These are phyloP conservation scores for Paramuricea clavata DNA, from an alignment of 92 coral and sea anemone genomes.

Conservation along the genomic window DNA sequence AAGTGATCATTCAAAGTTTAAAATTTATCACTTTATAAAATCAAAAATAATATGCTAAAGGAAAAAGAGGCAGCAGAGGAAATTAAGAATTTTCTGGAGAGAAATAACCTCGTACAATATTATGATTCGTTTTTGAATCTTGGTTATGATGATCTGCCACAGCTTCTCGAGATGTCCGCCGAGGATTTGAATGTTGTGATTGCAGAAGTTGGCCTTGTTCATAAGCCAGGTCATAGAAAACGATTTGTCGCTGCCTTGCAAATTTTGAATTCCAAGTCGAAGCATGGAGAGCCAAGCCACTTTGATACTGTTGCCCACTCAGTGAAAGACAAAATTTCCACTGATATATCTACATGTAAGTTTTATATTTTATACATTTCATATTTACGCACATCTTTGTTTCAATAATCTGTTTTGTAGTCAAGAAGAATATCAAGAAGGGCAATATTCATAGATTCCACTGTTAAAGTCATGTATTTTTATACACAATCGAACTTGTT, in stretches of 20 bases:
- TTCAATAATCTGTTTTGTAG: background rate
- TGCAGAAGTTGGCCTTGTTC: background rate
- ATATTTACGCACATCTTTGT: background rate
- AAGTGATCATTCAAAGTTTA: background rate
- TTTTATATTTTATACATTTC: background rate
- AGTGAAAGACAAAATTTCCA: background rate
- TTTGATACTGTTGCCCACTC: background rate
- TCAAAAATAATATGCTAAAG: background rate
- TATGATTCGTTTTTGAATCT: constrained; percentile 24
- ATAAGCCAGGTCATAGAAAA: constrained; percentile 12
- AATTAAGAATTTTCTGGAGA: constrained; percentile 34
- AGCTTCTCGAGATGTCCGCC: constrained; percentile 25
- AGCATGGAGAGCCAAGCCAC: constrained; percentile 8
- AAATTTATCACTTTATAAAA: background rate
- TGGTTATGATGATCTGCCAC: constrained; percentile 45
- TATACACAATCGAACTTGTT: no score
- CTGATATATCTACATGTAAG: constrained; percentile 14
- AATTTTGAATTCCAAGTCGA: constrained; percentile 10
- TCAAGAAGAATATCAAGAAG: no score
- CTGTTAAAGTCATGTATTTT: no score
- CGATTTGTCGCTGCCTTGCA: constrained; percentile 1
- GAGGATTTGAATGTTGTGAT: constrained; percentile 13
- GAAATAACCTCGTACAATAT: constrained; percentile 38
- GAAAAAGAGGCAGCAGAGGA: background rate
- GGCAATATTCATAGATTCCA: no score